Evolutionary conservation across 2,888 invertebrate genomes (phyloP).

Genomic region (Galeruca laticollis): DNA sequence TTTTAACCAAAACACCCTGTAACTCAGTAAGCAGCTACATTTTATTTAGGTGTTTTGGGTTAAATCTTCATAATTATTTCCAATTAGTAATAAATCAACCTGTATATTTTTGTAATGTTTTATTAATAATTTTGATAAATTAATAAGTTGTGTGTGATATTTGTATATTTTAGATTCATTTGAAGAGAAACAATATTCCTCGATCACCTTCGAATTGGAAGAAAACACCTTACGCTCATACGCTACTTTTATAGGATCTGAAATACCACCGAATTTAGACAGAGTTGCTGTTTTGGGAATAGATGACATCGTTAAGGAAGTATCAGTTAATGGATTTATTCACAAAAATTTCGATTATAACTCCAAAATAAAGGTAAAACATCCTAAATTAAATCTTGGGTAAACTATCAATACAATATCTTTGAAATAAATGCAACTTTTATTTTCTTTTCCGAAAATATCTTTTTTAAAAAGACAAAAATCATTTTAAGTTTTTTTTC

Average conservation of each 20-base stretch:
- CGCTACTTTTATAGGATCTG: conserved; percentile 58
- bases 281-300: conserved; percentile 61
- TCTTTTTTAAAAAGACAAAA: too few species aligned
- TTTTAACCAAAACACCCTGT: too few species aligned
- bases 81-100: conserved; percentile 66
- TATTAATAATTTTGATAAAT: conserved; percentile 1
- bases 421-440: too few species aligned
- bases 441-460: too few species aligned
- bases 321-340: conserved; percentile 59
- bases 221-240: conserved; percentile 55
- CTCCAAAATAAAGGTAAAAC: conserved; percentile 61
- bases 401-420: too few species aligned
- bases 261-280: conserved; percentile 63
- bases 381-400: too few species aligned
- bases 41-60: too few species aligned
- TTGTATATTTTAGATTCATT: conserved; percentile 69
- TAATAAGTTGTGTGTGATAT: conserved; percentile 1
- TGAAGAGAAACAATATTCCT: conserved; percentile 72
- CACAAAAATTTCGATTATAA: conserved; percentile 60
- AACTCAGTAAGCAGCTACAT: too few species aligned
- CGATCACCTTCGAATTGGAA: conserved; percentile 67
- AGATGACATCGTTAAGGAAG: conserved; percentile 57
- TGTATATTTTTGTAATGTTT: neutral
- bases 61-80: too few species aligned
- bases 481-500: too few species aligned